Conservation (phyloP, 2,888 invertebrate species). For the Eupelmus urozonus region DNA sequence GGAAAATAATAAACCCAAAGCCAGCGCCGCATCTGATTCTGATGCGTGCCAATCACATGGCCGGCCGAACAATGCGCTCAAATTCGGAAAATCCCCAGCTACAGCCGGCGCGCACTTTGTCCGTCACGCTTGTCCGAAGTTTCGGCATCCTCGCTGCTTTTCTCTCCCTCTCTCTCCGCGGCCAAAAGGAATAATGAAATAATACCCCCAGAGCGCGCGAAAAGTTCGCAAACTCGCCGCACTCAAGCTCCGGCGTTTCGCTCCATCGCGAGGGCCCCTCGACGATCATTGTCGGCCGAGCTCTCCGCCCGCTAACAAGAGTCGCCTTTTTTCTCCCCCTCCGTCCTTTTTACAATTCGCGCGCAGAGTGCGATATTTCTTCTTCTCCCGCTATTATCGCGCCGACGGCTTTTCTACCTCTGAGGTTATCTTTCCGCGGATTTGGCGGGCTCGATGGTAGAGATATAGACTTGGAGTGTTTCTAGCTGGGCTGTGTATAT, state of each 20-base stretch:
- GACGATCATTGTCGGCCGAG: slow-evolving; percentile 46
- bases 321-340: slow-evolving; percentile 10
- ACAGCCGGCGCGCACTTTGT: neutral
- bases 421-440: no score
- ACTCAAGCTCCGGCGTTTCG: neutral
- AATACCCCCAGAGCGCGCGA: neutral
- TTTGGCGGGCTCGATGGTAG: neutral
- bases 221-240: neutral
- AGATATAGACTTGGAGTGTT: no score
- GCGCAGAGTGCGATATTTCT: neutral
- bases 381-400: slow-evolving; percentile 4
- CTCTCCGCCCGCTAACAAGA: slow-evolving; percentile 45
- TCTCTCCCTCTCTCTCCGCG: neutral
- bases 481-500: no score
- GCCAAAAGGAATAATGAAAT: slow-evolving; percentile 41
- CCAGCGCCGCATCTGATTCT: neutral
- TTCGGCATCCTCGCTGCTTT: neutral
- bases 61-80: neutral
- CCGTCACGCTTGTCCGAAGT: neutral
- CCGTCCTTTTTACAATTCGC: neutral
- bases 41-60: slow-evolving; percentile 11
- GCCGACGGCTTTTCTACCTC: neutral
- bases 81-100: neutral
- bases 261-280: neutral
- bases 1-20: slow-evolving; percentile 9